Evolutionary conservation across 2,113 vertebrate species (phyloP).

Genomic region (Dromaius novaehollandiae): DNA sequence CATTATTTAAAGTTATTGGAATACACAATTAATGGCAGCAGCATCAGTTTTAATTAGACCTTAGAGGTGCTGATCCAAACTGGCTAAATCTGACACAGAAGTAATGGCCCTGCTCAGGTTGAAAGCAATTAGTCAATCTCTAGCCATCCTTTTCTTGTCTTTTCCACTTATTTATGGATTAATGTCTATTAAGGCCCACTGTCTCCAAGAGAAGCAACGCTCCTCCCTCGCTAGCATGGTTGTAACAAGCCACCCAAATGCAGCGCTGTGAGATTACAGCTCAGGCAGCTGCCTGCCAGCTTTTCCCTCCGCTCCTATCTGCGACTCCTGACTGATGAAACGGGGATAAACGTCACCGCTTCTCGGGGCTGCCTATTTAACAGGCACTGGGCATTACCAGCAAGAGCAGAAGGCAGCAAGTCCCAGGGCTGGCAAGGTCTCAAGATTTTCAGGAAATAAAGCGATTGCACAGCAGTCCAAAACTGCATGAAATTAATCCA

Average conservation of each 20-base stretch:
- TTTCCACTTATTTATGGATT: neutral
- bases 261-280: neutral
- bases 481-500: neutral
- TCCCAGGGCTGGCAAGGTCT: neutral
- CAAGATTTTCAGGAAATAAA: neutral
- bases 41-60: slow-evolving; percentile 43
- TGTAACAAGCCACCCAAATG: neutral
- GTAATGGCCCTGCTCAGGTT: neutral
- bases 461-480: neutral
- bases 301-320: neutral
- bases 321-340: rapidly evolving
- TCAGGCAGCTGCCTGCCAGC: neutral
- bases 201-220: neutral
- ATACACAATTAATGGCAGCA: slow-evolving; percentile 34
- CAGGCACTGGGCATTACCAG: neutral
- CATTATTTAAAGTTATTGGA: slow-evolving; percentile 32
- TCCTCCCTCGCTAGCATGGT: neutral
- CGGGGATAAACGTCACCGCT: rapidly evolving
- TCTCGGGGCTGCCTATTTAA: neutral
- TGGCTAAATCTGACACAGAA: neutral
- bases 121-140: neutral
- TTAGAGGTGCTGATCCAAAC: neutral
- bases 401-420: neutral
- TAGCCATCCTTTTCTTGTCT: neutral
- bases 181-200: neutral